These are phyloP conservation scores for Halictus ligatus DNA, from an alignment of 2,888 invertebrate genomes.

Conservation along the genomic window DNA sequence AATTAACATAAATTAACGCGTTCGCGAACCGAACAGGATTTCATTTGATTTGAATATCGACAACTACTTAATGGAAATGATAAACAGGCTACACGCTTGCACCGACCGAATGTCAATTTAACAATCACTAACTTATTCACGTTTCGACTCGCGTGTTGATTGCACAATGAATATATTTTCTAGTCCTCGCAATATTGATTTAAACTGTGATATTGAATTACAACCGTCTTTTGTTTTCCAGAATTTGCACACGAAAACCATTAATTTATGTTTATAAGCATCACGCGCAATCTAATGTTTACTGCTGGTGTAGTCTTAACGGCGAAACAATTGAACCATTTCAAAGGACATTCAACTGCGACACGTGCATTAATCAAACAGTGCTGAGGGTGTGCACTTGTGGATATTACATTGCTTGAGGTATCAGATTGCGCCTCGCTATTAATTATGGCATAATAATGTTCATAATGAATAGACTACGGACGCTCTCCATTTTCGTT, in stretches of 20 bases:
- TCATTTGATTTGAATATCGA: slow-evolving; percentile 19
- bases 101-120: not conserved
- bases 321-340: slow-evolving; percentile 35
- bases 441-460: slow-evolving; percentile 5
- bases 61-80: not conserved
- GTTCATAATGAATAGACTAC: not conserved
- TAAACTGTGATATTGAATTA: not conserved
- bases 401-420: slow-evolving; percentile 14
- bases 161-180: not conserved
- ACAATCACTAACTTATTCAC: slow-evolving; percentile 12
- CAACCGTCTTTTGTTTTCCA: too few species aligned
- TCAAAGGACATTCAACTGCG: slow-evolving; percentile 30
- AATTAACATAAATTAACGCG: slow-evolving; percentile 20
- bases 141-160: not conserved
- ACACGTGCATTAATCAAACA: slow-evolving; percentile 41
- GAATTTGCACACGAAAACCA: too few species aligned
- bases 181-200: not conserved
- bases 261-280: too few species aligned
- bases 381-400: slow-evolving; percentile 18
- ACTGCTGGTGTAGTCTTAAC: slow-evolving; percentile 14
- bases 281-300: not conserved
- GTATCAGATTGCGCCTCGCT: not conserved
- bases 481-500: not conserved
- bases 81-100: not conserved
- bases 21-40: not conserved